Percentiles rank a stretch among this genome's conserved stretches.
phyloP scores from a whole-genome alignment of 92 coral and sea anemone species.

The Ricordea florida region DNA sequence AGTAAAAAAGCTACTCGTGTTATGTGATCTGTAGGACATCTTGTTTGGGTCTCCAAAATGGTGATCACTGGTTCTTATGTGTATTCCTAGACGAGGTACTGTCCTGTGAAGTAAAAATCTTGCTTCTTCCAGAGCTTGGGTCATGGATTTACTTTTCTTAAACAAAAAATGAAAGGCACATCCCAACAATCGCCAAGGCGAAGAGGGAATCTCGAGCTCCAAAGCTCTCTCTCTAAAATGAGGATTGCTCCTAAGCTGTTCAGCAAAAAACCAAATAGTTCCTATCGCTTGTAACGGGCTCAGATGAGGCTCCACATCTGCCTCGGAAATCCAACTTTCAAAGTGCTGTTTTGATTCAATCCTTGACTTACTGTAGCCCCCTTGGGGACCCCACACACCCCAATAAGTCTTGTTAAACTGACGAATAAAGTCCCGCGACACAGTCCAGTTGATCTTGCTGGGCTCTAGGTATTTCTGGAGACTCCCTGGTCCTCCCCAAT shows the following conservation, averaged over 20 bases:
- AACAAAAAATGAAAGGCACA: conserved; percentile 49
- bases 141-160: conserved; percentile 1
- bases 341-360: not conserved
- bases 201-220: conserved; percentile 20
- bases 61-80: conserved; percentile 46
- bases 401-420: conserved; percentile 4
- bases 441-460: conserved; percentile 30
- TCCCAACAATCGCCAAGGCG: conserved; percentile 31
- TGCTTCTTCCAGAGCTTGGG: conserved; percentile 3
- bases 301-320: conserved; percentile 1
- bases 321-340: conserved; percentile 15
- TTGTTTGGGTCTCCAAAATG: conserved; percentile 30
- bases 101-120: not conserved
- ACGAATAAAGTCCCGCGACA: not conserved
- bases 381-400: conserved; percentile 8
- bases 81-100: conserved; percentile 48
- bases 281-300: conserved; percentile 34
- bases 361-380: conserved; percentile 19
- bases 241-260: conserved; percentile 27
- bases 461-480: conserved; percentile 17
- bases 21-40: conserved; percentile 10
- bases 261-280: conserved; percentile 37
- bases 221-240: conserved; percentile 14
- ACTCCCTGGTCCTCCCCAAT: not conserved
- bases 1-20: not conserved